Evolutionary conservation across 2,797 vertebrate species (phyloP).

Genomic region (Pempheris klunzingeri): DNA sequence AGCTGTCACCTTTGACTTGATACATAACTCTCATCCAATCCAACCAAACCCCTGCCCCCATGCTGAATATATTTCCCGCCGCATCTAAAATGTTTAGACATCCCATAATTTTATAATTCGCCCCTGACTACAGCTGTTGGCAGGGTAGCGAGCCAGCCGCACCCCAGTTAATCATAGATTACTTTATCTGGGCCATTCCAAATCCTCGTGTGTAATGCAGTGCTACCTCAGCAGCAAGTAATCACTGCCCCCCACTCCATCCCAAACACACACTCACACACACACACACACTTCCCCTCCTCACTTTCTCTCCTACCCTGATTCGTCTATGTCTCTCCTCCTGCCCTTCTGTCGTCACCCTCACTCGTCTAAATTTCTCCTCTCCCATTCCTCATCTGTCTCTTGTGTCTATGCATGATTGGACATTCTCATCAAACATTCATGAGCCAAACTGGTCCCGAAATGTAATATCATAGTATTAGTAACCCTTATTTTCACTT

Average conservation of each 20-base stretch:
- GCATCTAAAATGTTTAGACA: conserved; percentile 80
- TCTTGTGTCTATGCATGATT: conserved; percentile 76
- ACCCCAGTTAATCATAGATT: conserved; percentile 88
- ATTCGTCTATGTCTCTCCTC: conserved; percentile 52
- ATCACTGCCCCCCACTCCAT: conserved; percentile 72
- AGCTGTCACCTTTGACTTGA: conserved; percentile 65
- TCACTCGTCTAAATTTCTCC: conserved; percentile 58
- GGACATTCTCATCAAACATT: conserved; percentile 82
- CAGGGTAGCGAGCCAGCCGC: conserved; percentile 75
- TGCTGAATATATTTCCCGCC: conserved; percentile 52
- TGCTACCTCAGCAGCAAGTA: conserved; percentile 84
- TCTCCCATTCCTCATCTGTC: conserved; percentile 61
- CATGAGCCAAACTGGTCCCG: conserved; percentile 74
- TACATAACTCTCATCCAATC: conserved; percentile 41
- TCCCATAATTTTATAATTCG: conserved; percentile 83
- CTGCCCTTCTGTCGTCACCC: conserved; percentile 34
- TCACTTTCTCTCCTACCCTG: conserved; percentile 53
- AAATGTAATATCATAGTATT: conserved; percentile 79
- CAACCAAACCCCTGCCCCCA: neutral
- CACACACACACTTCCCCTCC: conserved; percentile 29
- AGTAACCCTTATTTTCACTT: conserved; percentile 64
- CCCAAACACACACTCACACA: conserved; percentile 45
- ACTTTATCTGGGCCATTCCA: conserved; percentile 87
- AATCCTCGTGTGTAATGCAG: conserved; percentile 85
- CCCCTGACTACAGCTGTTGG: conserved; percentile 83